These are phyloP conservation scores for Synanthedon vespiformis DNA, from an alignment of 2,888 invertebrate species.

Conservation along the genomic window DNA sequence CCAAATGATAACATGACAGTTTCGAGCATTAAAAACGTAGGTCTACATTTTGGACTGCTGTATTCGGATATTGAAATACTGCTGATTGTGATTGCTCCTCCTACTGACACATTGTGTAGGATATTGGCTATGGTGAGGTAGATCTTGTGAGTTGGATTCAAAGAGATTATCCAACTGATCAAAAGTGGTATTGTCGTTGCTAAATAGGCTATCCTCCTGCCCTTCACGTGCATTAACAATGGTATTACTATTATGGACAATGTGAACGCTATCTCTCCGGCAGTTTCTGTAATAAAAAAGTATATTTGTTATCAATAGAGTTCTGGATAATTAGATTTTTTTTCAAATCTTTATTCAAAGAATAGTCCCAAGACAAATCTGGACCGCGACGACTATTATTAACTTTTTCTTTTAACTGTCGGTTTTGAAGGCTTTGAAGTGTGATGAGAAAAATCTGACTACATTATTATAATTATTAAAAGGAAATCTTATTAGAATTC, in stretches of 20 bases:
- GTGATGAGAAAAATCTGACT: neutral
- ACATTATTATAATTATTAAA: no score
- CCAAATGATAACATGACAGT: slow-evolving; percentile 17
- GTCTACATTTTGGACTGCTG: slow-evolving; percentile 12
- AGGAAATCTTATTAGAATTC: no score
- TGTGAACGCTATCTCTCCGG: slow-evolving; percentile 15
- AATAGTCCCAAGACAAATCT: neutral
- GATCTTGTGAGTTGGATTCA: slow-evolving; percentile 5
- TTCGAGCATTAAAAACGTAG: slow-evolving; percentile 13
- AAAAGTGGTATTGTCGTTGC: slow-evolving; percentile 12
- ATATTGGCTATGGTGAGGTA: slow-evolving; percentile 10
- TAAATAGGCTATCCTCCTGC: slow-evolving; percentile 12
- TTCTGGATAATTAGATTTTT: neutral
- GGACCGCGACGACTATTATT: neutral
- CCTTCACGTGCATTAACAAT: slow-evolving; percentile 15
- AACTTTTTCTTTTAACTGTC: neutral
- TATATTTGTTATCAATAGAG: neutral
- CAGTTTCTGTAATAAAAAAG: slow-evolving; percentile 13
- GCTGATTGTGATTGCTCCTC: slow-evolving; percentile 15
- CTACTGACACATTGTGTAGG: slow-evolving; percentile 13
- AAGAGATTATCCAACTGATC: slow-evolving; percentile 14
- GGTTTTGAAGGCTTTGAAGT: neutral
- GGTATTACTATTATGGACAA: slow-evolving; percentile 17
- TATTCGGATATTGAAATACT: slow-evolving; percentile 15
- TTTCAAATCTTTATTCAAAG: neutral